These are phyloP conservation scores for Muscicapa adusta DNA, from an alignment of 2,113 vertebrate genomes.

Conservation along the genomic window DNA sequence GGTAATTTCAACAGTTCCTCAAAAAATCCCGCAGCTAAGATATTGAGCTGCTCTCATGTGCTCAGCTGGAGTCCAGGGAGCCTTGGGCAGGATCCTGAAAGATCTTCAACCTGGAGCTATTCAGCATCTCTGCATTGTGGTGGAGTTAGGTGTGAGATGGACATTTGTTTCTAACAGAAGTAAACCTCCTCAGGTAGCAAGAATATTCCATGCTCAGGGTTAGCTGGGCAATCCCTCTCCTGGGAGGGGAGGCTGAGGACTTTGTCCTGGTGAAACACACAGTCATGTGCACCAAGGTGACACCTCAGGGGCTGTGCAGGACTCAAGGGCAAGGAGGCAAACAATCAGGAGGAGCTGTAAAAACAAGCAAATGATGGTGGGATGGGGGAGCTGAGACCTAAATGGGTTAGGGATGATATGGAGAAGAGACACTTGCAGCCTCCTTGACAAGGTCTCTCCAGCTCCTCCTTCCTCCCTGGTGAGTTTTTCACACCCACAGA, in stretches of 20 bases:
- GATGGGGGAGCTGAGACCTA: neutral
- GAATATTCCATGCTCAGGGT: fast-evolving
- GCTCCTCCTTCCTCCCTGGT: neutral
- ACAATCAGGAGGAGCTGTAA: neutral
- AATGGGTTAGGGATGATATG: neutral
- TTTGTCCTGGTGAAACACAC: neutral
- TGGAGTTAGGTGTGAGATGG: fast-evolving
- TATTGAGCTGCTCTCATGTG: neutral
- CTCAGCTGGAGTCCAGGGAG: neutral
- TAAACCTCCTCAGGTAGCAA: neutral
- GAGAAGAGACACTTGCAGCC: neutral
- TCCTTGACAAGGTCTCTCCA: neutral
- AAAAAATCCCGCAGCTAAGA: slow-evolving; percentile 17
- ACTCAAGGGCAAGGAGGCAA: neutral
- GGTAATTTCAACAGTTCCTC: slow-evolving; percentile 54
- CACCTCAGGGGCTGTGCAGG: fast-evolving
- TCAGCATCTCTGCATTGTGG: neutral
- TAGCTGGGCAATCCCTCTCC: neutral
- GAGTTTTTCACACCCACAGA: neutral
- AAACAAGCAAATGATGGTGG: fast-evolving
- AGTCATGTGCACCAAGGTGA: too few species aligned
- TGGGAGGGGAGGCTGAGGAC: neutral
- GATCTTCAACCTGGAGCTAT: neutral
- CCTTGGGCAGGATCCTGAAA: neutral
- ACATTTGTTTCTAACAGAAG: neutral